A percentile compares a stretch with the other conserved stretches of the same genome.
Evolutionary conservation across 2,888 invertebrate species (phyloP).

Genomic region (Eupithecia inturbata): DNA sequence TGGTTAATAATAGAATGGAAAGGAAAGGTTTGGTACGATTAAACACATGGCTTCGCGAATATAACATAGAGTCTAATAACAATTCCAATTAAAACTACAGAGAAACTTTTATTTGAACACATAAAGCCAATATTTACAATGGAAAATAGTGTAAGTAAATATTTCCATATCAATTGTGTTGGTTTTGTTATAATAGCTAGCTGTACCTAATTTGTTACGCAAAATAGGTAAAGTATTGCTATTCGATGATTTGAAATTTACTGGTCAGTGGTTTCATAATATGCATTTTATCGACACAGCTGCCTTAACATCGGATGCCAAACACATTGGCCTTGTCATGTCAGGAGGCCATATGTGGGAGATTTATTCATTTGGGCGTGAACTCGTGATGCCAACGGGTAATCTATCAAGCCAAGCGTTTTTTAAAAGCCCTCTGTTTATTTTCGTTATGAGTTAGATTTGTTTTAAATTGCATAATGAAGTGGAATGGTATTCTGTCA

Average conservation of each 20-base stretch:
- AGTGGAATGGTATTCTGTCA: background rate
- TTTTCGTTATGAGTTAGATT: conserved; percentile 10
- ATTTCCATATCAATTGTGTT: background rate
- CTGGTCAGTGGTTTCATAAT: conserved; percentile 3
- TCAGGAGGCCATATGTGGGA: conserved; percentile 54
- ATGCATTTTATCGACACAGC: conserved; percentile 40
- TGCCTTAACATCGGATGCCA: conserved; percentile 61
- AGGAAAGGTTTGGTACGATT: background rate
- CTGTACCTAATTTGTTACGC: background rate
- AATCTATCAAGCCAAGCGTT: conserved; percentile 53
- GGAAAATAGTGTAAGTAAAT: conserved; percentile 3
- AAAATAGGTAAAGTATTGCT: background rate
- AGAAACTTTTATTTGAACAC: background rate
- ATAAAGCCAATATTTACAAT: background rate
- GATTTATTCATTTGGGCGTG: conserved; percentile 64
- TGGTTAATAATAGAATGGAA: background rate
- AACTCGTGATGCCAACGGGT: conserved; percentile 45
- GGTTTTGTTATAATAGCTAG: background rate
- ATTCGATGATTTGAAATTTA: background rate
- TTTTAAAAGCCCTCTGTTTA: conserved; percentile 37
- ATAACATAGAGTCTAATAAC: background rate
- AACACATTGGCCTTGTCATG: conserved; percentile 62
- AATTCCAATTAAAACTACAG: background rate
- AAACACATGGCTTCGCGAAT: background rate
- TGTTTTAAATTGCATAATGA: background rate